Conservation (phyloP, 2,113 vertebrate genomes). For the Percopsis transmontana region DNA sequence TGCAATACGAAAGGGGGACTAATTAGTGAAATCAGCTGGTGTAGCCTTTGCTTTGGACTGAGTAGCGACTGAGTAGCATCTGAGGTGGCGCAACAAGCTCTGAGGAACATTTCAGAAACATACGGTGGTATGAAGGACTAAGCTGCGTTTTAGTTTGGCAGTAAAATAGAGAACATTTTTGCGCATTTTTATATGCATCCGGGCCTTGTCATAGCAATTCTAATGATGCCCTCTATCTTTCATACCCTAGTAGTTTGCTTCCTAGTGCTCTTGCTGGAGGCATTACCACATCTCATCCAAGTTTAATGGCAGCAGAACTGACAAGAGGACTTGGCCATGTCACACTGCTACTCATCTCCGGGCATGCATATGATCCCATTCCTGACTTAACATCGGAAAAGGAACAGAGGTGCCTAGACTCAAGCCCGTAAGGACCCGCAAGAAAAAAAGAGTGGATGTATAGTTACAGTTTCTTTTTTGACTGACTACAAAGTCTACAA, state of each 20-base stretch:
- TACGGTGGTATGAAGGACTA: not conserved
- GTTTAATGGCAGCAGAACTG: conserved; percentile 47
- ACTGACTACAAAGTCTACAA: not conserved
- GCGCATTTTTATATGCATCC: conserved; percentile 18
- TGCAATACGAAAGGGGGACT: no score
- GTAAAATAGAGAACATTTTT: conserved; percentile 7
- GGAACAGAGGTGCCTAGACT: conserved; percentile 3
- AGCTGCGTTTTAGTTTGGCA: not conserved
- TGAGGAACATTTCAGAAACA: not conserved
- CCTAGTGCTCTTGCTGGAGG: conserved; percentile 26
- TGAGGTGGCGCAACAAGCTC: not conserved
- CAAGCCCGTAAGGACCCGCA: not conserved
- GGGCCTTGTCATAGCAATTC: conserved; percentile 20
- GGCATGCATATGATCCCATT: conserved; percentile 20
- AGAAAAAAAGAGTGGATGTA: not conserved
- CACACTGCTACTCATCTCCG: conserved; percentile 18
- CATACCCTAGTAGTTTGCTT: conserved; percentile 31
- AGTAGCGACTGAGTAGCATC: not conserved
- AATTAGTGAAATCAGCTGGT: no score
- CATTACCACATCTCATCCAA: conserved; percentile 41
- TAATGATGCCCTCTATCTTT: conserved; percentile 50
- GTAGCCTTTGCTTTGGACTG: no score
- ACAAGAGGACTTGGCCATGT: conserved; percentile 51
- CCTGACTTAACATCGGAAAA: conserved; percentile 11
- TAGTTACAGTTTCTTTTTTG: not conserved